Evolutionary conservation across 2,888 invertebrate genomes (phyloP), one percentile per base, ranked within the genome.

Genomic region (Acleris holmiana): DNA sequence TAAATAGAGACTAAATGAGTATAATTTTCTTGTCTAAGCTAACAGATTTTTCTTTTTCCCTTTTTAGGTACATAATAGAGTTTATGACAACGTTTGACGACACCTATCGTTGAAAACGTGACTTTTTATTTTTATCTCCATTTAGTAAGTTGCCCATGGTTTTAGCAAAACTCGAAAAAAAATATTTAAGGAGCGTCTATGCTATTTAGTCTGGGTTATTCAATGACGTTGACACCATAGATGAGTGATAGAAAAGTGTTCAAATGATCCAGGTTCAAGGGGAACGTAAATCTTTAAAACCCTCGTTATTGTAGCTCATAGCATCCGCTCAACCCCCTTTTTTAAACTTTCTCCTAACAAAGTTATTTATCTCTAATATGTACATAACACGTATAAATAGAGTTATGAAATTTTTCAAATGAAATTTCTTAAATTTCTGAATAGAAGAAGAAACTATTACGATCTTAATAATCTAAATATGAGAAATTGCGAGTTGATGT

Each of bases 291-390:
- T 23, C 23, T 23, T 1, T 2, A 25, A 25, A 25, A 25, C 7
- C 25, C 7, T 25, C 7, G 25, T 10, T 13, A 10, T 13, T 29
- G 0, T 29, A 10, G 17, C 35, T 18, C 19, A 21, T 53, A 17
- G 10, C 60, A 19, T 21, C 25, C 25, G 7, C 44, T 8, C 8
- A 15, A 15, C 23, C 15, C 40, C 41, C 2, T 50, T 57, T 4
- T 40, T 19, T 5, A 19, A 35, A n/a, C 70, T 68, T 70, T 80
- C 67, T 78, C 72, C 73, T 81, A 79, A 83, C 76, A 79, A 74
- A 2, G 10, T 13, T 80, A 79, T 80, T 79, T 84, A 87, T 74
- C 74, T 81, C 88, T 89, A 89, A 86, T 89, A 89, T 89, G 80
- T 89, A 89, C 89, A 89, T 83, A 84, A 85, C 76, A 76, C 76